phyloP scores from a whole-genome alignment of 2,797 vertebrate genomes.

The Gymnothorax javanicus region DNA sequence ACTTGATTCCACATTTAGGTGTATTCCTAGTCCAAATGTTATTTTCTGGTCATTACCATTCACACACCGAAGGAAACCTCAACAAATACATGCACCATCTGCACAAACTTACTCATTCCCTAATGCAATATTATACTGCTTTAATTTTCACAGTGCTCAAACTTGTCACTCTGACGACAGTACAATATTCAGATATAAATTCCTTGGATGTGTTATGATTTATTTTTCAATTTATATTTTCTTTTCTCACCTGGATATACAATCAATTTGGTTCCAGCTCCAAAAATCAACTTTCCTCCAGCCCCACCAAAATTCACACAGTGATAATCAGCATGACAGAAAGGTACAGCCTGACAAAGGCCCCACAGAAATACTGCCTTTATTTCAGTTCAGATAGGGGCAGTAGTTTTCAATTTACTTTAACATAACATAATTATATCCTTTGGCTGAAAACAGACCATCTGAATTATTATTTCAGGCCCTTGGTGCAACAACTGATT shows the following conservation, averaged over 20 bases:
- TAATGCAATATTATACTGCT: constrained; percentile 40
- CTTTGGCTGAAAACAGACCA: background rate
- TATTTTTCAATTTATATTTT: background rate
- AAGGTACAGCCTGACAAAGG: background rate
- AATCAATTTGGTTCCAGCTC: constrained; percentile 32
- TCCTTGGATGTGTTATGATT: background rate
- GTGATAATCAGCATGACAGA: constrained; percentile 20
- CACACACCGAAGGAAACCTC: background rate
- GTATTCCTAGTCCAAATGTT: constrained; percentile 6
- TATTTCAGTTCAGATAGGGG: no score
- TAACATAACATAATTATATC: no score
- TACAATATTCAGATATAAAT: background rate
- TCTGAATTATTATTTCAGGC: background rate
- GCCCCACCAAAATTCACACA: constrained; percentile 45
- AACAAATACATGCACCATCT: background rate
- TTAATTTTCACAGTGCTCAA: background rate
- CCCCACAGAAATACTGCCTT: no score
- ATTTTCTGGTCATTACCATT: background rate
- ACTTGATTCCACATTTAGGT: background rate
- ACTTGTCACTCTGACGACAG: background rate
- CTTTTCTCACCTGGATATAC: background rate
- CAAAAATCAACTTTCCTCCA: constrained; percentile 39
- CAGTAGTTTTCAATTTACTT: no score
- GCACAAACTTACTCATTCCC: background rate
- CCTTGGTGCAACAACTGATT: background rate